phyloP scores from a whole-genome alignment of 2,797 vertebrate genomes.

The Lepus oiostolus region DNA sequence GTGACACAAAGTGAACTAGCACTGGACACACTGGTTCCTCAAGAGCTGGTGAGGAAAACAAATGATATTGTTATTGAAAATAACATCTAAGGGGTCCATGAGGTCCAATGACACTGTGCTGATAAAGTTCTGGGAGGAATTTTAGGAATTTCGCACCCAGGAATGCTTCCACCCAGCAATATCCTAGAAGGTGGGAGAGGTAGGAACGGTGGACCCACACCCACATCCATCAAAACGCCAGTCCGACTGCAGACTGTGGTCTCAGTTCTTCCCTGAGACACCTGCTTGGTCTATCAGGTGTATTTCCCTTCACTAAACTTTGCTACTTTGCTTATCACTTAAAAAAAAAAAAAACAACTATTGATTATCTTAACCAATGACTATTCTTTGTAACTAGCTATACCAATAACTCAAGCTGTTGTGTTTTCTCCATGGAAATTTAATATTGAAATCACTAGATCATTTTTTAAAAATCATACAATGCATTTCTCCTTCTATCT shows the following conservation, averaged over 20 bases:
- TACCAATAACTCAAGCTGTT: not conserved
- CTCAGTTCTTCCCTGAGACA: too few relatives aligned
- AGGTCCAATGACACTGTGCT: too few relatives aligned
- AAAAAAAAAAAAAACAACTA: not conserved
- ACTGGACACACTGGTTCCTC: not conserved
- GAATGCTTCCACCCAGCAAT: too few relatives aligned
- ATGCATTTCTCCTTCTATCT: not conserved
- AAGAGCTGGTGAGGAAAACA: not conserved
- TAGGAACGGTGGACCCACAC: too few relatives aligned
- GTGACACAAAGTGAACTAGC: not conserved
- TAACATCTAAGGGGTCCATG: not conserved
- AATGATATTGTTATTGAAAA: not conserved
- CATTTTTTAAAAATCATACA: not conserved
- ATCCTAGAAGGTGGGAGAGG: too few relatives aligned
- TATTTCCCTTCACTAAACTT: too few relatives aligned
- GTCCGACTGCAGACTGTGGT: too few relatives aligned
- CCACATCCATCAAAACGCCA: too few relatives aligned
- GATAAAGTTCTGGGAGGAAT: too few relatives aligned
- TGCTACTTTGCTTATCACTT: too few relatives aligned
- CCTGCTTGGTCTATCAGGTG: too few relatives aligned
- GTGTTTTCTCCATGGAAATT: slow-evolving; percentile 36
- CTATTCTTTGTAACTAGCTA: not conserved
- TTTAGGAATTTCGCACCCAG: too few relatives aligned
- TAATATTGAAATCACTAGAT: slow-evolving; percentile 54
- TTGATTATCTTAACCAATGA: slow-evolving; percentile 13